Evolutionary conservation across 2,113 vertebrate species (phyloP).

Genomic region (Cnemophilus loriae): DNA sequence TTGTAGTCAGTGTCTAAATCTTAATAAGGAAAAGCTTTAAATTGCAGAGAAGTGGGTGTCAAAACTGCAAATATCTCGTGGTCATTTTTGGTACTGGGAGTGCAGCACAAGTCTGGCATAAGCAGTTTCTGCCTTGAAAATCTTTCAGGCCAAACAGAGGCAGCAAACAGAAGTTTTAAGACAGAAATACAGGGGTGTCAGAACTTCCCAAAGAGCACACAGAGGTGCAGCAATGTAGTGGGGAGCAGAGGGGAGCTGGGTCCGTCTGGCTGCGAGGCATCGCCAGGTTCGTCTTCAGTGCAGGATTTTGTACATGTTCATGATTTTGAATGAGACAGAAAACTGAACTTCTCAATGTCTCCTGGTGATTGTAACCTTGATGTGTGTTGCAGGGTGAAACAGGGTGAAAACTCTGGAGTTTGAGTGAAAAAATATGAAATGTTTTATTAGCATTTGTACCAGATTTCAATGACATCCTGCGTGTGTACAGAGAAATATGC

Average conservation of each 20-base stretch:
- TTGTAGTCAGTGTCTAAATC: background rate
- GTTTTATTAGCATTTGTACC: background rate
- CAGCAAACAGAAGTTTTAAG: background rate
- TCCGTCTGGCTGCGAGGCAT: accelerated
- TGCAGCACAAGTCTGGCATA: background rate
- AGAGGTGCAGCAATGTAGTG: background rate
- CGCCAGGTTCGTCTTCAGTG: background rate
- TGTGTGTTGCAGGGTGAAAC: background rate
- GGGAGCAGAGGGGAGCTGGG: background rate
- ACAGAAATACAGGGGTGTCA: background rate
- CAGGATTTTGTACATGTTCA: background rate
- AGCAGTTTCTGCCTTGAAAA: background rate
- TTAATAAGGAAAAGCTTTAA: background rate
- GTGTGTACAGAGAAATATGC: background rate
- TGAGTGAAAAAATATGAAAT: background rate
- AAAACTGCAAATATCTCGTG: background rate
- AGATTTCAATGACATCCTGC: background rate
- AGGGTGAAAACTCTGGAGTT: background rate
- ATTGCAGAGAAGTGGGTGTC: background rate
- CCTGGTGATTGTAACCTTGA: background rate
- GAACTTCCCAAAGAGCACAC: background rate
- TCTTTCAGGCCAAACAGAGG: background rate
- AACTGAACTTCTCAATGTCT: background rate
- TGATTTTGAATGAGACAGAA: background rate
- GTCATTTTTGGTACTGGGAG: background rate